Percentiles rank a stretch among this genome's conserved stretches.
phyloP scores from a whole-genome alignment of 2,888 invertebrate species.

The Pseudococcus viburni region DNA sequence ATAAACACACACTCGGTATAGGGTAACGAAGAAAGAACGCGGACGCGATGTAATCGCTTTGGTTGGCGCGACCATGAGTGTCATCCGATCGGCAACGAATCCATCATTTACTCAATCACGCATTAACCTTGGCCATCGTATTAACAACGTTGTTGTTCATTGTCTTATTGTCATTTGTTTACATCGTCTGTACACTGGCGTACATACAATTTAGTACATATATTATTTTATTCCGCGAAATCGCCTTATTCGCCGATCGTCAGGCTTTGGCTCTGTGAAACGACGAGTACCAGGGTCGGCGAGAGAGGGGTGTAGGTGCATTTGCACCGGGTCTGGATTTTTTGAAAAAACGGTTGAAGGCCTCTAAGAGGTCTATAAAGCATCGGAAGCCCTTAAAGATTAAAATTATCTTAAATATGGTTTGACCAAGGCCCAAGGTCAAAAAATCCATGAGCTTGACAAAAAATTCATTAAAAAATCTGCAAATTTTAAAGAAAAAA shows the following conservation, averaged over 20 bases:
- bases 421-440: too few relatives aligned
- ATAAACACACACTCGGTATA: constrained; percentile 44
- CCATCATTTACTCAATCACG: constrained; percentile 54
- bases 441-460: too few relatives aligned
- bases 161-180: constrained; percentile 65
- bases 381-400: too few relatives aligned
- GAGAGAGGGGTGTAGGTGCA: too few relatives aligned
- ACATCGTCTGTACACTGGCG: constrained; percentile 5
- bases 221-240: constrained; percentile 12
- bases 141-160: constrained; percentile 56
- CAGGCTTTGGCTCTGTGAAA: too few relatives aligned
- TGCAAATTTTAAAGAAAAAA: too few relatives aligned
- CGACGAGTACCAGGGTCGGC: too few relatives aligned
- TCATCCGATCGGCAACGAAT: constrained; percentile 61
- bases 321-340: too few relatives aligned
- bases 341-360: too few relatives aligned
- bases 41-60: constrained; percentile 59
- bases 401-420: too few relatives aligned
- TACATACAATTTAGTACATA: constrained; percentile 26
- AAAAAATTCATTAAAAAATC: too few relatives aligned
- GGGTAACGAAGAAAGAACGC: constrained; percentile 61
- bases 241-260: background rate
- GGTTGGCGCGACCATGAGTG: constrained; percentile 64
- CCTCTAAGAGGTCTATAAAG: too few relatives aligned
- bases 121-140: constrained; percentile 65